A percentile compares a stretch with the other conserved stretches of the same genome.
Conservation (phyloP, 2,797 vertebrate genomes). For the Paratrypauchen microcephalus region DNA sequence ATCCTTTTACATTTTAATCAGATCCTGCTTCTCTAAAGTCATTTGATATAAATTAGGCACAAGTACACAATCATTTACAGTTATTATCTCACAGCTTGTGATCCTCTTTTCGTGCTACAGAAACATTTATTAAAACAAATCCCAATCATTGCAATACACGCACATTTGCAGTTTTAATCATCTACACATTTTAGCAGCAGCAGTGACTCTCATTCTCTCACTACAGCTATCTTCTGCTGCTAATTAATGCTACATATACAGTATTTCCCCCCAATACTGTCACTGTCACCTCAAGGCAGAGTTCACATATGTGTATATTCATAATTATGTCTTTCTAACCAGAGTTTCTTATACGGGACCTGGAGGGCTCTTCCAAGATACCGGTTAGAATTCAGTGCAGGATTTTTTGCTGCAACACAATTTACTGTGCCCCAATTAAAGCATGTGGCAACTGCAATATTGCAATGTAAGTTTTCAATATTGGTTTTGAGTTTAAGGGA, state of each 20-base stretch:
- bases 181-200: conserved; percentile 16
- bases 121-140: conserved; percentile 34
- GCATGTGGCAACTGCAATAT: not conserved
- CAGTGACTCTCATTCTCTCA: conserved; percentile 21
- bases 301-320: conserved; percentile 12
- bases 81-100: conserved; percentile 18
- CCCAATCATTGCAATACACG: conserved; percentile 5
- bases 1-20: not conserved
- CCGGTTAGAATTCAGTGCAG: not conserved
- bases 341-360: not conserved
- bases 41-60: not conserved
- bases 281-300: conserved; percentile 29
- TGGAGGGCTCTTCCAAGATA: not conserved
- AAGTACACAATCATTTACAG: conserved; percentile 4
- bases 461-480: not conserved
- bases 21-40: not conserved
- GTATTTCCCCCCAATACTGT: conserved; percentile 25
- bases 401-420: conserved; percentile 41
- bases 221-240: conserved; percentile 37
- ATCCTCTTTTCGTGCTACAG: conserved; percentile 4
- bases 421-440: conserved; percentile 12
- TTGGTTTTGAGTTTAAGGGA: not conserved
- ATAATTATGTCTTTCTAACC: conserved; percentile 5
- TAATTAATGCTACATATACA: conserved; percentile 41
- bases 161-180: conserved; percentile 39